Evolutionary conservation across 2,888 invertebrate species (phyloP).

Genomic region (Dynastes tityus): DNA sequence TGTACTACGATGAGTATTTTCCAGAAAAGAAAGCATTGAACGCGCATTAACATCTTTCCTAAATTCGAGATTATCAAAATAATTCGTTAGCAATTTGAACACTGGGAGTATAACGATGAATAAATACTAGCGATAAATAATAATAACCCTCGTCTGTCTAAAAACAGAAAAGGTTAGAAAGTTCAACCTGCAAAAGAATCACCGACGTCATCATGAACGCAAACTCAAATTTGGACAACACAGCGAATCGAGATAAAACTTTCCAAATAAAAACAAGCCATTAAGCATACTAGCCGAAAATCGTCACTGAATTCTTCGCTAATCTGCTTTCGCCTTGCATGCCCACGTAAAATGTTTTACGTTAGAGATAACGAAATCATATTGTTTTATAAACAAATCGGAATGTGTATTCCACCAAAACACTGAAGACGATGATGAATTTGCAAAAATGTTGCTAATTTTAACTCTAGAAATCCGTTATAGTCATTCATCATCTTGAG

Average conservation of each 20-base stretch:
- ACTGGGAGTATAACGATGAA: not conserved
- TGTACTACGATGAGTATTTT: too few species aligned
- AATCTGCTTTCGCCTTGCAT: constrained; percentile 28
- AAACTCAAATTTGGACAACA: constrained; percentile 3
- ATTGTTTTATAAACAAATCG: constrained; percentile 20
- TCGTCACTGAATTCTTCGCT: constrained; percentile 39
- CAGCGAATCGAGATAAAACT: not conserved
- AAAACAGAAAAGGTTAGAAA: constrained; percentile 1
- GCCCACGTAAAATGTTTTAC: constrained; percentile 15
- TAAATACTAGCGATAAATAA: not conserved
- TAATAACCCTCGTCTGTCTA: not conserved
- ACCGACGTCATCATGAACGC: constrained; percentile 12
- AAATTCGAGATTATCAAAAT: not conserved
- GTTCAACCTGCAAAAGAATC: not conserved
- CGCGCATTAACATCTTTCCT: too few species aligned
- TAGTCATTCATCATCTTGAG: too few species aligned
- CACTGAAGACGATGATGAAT: not conserved
- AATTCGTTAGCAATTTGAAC: constrained; percentile 8
- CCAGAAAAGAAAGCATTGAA: too few species aligned
- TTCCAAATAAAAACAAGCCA: constrained; percentile 23
- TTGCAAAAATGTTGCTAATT: not conserved
- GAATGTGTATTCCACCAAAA: constrained; percentile 10
- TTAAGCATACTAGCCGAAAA: constrained; percentile 7
- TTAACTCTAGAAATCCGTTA: not conserved
- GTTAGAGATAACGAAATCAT: constrained; percentile 19